A percentile compares a stretch with the other conserved stretches of the same genome.
phyloP scores from a whole-genome alignment of 2,797 vertebrate genomes.

The Geotria australis region DNA sequence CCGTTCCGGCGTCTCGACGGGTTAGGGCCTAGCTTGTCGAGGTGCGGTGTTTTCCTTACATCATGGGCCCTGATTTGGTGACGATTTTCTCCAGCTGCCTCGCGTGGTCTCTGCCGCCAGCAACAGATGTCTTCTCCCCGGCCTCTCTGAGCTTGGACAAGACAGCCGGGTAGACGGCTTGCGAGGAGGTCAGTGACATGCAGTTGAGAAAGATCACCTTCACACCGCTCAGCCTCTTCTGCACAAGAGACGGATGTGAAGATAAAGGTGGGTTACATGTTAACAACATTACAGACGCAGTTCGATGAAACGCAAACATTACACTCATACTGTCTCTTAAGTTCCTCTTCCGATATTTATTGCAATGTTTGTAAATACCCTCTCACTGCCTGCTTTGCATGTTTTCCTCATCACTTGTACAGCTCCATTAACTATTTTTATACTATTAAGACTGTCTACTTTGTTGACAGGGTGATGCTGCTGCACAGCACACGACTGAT shows the following conservation, averaged over 20 bases:
- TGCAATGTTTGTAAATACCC: no score
- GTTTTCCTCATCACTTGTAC: no score
- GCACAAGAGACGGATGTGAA: neutral
- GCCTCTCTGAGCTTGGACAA: slow-evolving; percentile 22
- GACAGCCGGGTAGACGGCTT: slow-evolving; percentile 36
- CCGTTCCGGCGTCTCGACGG: no score
- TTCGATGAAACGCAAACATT: neutral
- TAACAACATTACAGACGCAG: neutral
- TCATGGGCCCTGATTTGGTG: slow-evolving; percentile 22
- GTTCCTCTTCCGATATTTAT: no score
- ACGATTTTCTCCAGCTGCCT: slow-evolving; percentile 27
- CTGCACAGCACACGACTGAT: no score
- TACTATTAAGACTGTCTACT: no score
- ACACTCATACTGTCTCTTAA: neutral
- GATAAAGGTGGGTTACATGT: neutral
- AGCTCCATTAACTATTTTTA: no score
- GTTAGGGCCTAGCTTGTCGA: no score
- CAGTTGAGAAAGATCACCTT: slow-evolving; percentile 47
- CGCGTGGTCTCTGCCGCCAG: slow-evolving; percentile 8
- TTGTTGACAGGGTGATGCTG: no score
- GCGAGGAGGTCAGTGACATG: slow-evolving; percentile 47
- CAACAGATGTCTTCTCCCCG: slow-evolving; percentile 5
- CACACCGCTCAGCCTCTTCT: slow-evolving; percentile 21
- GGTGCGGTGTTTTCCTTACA: slow-evolving; percentile 23
- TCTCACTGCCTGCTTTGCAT: no score